Evolutionary conservation across 2,797 vertebrate genomes (phyloP).

Genomic region (Carduelis carduelis): DNA sequence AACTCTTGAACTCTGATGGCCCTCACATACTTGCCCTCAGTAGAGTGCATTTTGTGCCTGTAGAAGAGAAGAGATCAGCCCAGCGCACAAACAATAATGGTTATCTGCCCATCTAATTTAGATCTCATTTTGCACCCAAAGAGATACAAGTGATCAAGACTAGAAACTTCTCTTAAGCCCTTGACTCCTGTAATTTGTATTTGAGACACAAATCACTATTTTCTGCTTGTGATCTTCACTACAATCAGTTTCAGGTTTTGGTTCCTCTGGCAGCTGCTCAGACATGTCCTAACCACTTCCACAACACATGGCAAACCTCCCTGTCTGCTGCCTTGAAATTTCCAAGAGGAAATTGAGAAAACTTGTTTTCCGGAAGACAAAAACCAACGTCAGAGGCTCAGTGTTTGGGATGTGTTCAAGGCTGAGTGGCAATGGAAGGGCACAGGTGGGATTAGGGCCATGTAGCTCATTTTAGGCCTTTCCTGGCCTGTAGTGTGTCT

Average conservation of each 20-base stretch:
- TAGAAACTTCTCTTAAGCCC: background rate
- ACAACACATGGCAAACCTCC: background rate
- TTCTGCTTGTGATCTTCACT: background rate
- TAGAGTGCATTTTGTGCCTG: background rate
- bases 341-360: background rate
- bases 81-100: background rate
- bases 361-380: background rate
- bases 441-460: background rate
- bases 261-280: constrained; percentile 8
- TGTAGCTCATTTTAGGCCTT: background rate
- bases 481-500: background rate
- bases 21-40: background rate
- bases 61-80: background rate
- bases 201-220: background rate
- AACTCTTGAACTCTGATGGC: background rate
- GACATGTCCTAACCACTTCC: background rate
- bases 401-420: background rate
- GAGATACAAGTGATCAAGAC: background rate
- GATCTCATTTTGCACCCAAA: background rate
- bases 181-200: background rate
- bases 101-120: background rate
- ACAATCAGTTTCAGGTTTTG: background rate
- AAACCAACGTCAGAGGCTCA: background rate
- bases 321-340: background rate
- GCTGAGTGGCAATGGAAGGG: background rate